Base-by-base conservation (phyloP, 2,888 invertebrate genomes). In the Balanococcus diminutus region DNA sequence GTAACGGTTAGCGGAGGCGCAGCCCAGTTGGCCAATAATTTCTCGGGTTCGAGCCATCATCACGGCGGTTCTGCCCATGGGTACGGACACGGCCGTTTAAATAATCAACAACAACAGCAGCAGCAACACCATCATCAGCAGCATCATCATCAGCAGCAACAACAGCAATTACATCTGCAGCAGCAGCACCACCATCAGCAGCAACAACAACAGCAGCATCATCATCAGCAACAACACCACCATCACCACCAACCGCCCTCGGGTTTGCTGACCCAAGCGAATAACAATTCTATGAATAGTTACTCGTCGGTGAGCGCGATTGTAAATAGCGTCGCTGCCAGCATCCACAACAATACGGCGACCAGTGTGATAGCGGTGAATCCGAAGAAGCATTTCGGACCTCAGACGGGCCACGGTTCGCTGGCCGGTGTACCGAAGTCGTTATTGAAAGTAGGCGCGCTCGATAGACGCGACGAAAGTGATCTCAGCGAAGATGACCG, bases 401-500 rank as follows among this genome's bases (percentile, higher is more conserved):
- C 84, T n/a, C 46, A 36, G 36, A 39, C 36, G 22, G 28, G 4
- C n/a, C 36, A n/a, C 85, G 75, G 32, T 79, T 42, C 85, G 42
- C 75, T 85, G 31, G 11, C 75, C 31, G 39, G 72, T 28, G 42
- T 85, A 42, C 85, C 85, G 28, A 85, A 31, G 32, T 42, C 67
- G 28, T 51, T 85, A 36, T 28, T 85, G 28, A 79, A 72, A 28
- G 72, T 28, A 39, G 51, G 56, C 46, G 85, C 51, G 39, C 72
- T 51, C 39, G 82, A 82, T 32, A 86, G 82, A 72, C 82, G 82
- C 32, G 94, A 94, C 0, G 94, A 94, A 36, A 95, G 95, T 39
- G 93, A 94, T 82, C 94, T 95, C 81, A 95, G 95, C 86, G 93
- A 93, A 79, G 93, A 94, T 2, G 94, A 92, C 67, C 89, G 93